phyloP scores from a whole-genome alignment of 2,888 invertebrate genomes.

The Pristionchus mayeri region DNA sequence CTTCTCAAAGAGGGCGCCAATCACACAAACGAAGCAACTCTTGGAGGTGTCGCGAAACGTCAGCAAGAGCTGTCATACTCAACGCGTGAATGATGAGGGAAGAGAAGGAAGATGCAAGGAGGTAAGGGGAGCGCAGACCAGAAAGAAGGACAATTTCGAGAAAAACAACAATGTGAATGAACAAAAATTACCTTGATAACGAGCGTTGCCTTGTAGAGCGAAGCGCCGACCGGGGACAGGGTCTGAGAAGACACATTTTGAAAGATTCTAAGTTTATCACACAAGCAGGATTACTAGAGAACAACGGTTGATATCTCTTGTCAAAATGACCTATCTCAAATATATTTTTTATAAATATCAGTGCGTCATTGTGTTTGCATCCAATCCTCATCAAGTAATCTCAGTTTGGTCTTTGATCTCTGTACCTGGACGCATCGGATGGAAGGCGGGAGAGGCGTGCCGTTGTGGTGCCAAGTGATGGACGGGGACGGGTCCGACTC shows the following conservation, averaged over 20 bases:
- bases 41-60: neutral
- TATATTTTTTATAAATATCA: neutral
- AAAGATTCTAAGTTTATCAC: no score
- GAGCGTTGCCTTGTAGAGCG: constrained; percentile 71
- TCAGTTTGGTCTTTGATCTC: neutral
- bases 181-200: constrained; percentile 69
- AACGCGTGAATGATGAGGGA: neutral
- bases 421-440: constrained; percentile 58
- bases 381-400: neutral
- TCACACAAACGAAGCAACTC: constrained; percentile 7
- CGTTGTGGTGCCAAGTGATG: constrained; percentile 74
- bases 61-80: constrained; percentile 18
- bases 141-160: neutral
- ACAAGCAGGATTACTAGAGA: no score
- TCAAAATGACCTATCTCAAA: no score
- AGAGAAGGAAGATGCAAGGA: constrained; percentile 10
- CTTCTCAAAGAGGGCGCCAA: neutral
- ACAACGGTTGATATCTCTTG: no score
- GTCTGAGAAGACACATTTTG: constrained; percentile 56
- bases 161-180: neutral
- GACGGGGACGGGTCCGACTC: constrained; percentile 74
- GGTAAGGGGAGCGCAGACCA: neutral
- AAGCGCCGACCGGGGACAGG: constrained; percentile 65
- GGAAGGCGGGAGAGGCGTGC: constrained; percentile 66
- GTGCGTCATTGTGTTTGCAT: no score